Conservation (phyloP, 2,888 invertebrate species). For the Erebia palarica region DNA sequence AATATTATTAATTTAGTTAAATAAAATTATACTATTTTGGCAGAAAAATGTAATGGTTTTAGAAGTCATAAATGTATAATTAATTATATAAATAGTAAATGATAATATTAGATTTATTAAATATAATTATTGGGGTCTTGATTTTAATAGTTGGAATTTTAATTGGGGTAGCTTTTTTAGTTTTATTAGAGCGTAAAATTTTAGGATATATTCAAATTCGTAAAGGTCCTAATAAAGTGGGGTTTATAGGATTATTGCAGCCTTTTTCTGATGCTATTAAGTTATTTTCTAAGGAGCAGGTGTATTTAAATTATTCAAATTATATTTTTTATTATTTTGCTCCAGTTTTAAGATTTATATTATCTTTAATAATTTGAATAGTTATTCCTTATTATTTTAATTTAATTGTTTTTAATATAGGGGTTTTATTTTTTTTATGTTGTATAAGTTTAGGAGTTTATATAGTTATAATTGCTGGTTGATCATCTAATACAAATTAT, state of each 20-base stretch:
- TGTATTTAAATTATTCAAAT: constrained; percentile 82
- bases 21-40: constrained; percentile 78
- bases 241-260: constrained; percentile 73
- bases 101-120: constrained; percentile 60
- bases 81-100: constrained; percentile 82
- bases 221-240: constrained; percentile 46
- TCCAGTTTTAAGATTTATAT: constrained; percentile 81
- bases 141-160: constrained; percentile 84
- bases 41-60: constrained; percentile 88
- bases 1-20: constrained; percentile 57
- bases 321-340: constrained; percentile 83
- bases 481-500: constrained; percentile 89
- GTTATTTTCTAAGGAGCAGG: constrained; percentile 86
- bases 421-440: constrained; percentile 65
- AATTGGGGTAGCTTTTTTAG: constrained; percentile 87
- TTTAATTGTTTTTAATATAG: constrained; percentile 80
- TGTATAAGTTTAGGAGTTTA: constrained; percentile 85
- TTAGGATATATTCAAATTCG: constrained; percentile 89
- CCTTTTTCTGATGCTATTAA: constrained; percentile 89
- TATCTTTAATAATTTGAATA: constrained; percentile 78
- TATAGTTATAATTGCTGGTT: constrained; percentile 84
- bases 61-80: constrained; percentile 67
- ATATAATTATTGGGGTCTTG: constrained; percentile 71
- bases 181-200: constrained; percentile 85
- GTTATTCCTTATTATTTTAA: constrained; percentile 82